phyloP scores from a whole-genome alignment of 2,797 vertebrate genomes.

The Anguilla megastoma region DNA sequence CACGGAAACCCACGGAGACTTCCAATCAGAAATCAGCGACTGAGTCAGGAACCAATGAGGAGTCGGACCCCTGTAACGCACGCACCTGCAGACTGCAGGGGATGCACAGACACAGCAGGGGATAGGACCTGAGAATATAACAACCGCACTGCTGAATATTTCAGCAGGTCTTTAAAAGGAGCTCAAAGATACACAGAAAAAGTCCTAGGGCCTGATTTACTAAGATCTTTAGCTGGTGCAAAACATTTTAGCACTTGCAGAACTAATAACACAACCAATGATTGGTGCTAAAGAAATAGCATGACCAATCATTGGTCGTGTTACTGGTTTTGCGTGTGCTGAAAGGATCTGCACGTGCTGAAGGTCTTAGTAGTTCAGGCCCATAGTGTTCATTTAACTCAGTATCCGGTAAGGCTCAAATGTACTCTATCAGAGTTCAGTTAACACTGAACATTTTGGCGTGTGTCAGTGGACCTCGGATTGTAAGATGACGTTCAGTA shows the following conservation, averaged over 20 bases:
- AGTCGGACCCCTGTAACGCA: background rate
- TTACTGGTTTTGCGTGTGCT: too few relatives aligned
- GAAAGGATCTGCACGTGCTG: too few relatives aligned
- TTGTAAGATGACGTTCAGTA: background rate
- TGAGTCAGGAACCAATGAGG: background rate
- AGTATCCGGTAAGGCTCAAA: background rate
- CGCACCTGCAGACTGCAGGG: background rate
- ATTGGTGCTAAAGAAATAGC: too few relatives aligned
- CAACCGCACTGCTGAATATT: background rate
- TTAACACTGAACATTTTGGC: background rate
- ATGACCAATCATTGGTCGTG: too few relatives aligned
- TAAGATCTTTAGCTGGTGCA: too few relatives aligned
- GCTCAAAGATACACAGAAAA: background rate
- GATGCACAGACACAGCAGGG: background rate
- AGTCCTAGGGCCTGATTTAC: too few relatives aligned
- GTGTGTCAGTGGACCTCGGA: background rate
- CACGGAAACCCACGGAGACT: slow-evolving; percentile 31
- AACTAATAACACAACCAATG: too few relatives aligned
- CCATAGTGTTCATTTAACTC: background rate
- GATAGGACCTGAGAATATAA: background rate
- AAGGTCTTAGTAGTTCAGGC: too few relatives aligned
- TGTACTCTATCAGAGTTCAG: background rate
- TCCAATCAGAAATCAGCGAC: background rate
- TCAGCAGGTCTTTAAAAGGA: background rate
- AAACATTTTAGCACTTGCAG: too few relatives aligned